Conservation (phyloP, 2,888 invertebrate species). For the Sicus ferrugineus region DNA sequence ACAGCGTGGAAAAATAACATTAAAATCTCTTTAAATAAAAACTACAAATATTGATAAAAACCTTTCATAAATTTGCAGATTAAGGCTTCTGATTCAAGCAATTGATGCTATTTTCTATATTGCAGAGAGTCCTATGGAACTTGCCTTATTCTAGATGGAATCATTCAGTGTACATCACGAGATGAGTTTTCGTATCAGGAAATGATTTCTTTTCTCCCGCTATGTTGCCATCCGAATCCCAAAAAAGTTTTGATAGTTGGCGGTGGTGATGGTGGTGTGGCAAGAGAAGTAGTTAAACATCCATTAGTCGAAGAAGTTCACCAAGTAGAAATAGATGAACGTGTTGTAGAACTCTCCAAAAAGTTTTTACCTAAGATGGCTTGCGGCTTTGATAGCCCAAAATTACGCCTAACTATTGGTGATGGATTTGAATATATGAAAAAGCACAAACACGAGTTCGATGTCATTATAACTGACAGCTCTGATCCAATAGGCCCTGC, state of each 20-base stretch:
- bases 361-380: slow-evolving; percentile 92
- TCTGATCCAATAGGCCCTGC: slow-evolving; percentile 94
- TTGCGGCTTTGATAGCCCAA: slow-evolving; percentile 81
- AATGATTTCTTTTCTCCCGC: slow-evolving; percentile 94
- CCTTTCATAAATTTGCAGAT: no score
- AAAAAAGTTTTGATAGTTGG: slow-evolving; percentile 93
- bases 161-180: slow-evolving; percentile 94
- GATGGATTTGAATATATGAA: slow-evolving; percentile 97
- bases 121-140: slow-evolving; percentile 72
- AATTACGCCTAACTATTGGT: slow-evolving; percentile 82
- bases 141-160: slow-evolving; percentile 90
- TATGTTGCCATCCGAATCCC: slow-evolving; percentile 91
- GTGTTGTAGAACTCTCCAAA: slow-evolving; percentile 90
- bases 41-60: no score
- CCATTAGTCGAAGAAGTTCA: slow-evolving; percentile 85
- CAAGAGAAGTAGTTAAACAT: slow-evolving; percentile 93
- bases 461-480: slow-evolving; percentile 98
- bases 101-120: slow-evolving; percentile 26
- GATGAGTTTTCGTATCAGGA: slow-evolving; percentile 99
- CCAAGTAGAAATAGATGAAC: slow-evolving; percentile 94
- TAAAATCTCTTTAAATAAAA: no score
- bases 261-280: slow-evolving; percentile 98
- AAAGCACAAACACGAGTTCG: slow-evolving; percentile 83
- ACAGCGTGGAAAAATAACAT: no score
- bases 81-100: no score